Conservation (phyloP, 2,888 invertebrate species). For the Nemapogon koenigi region DNA sequence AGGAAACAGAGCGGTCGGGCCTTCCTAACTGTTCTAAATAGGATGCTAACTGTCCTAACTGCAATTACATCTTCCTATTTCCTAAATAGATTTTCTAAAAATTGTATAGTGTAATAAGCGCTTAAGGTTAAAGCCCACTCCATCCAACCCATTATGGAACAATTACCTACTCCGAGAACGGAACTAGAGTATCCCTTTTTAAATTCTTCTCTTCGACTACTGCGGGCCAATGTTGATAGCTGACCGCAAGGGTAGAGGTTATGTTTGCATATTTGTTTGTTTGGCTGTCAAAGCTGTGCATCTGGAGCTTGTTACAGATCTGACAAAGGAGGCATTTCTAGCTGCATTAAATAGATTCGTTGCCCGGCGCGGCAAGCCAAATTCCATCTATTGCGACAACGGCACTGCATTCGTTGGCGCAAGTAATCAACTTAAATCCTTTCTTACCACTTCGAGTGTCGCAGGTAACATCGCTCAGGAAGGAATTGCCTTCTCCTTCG, state of each 20-base stretch:
- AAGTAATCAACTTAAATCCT: slow-evolving; percentile 5
- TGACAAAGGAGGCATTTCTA: slow-evolving; percentile 15
- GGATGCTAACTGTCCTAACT: no score
- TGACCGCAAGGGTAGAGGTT: slow-evolving; percentile 17
- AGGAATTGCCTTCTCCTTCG: slow-evolving; percentile 13
- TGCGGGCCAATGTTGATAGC: slow-evolving; percentile 9
- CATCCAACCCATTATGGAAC: slow-evolving; percentile 11
- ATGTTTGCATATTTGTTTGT: slow-evolving; percentile 18
- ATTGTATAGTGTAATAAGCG: no score
- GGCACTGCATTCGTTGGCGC: slow-evolving; percentile 17
- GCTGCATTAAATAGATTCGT: slow-evolving; percentile 15
- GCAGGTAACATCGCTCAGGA: slow-evolving; percentile 7
- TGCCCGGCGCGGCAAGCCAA: slow-evolving; percentile 15
- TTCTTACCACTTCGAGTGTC: neutral
- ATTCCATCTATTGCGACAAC: slow-evolving; percentile 18
- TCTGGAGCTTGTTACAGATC: slow-evolving; percentile 17
- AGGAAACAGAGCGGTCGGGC: no score
- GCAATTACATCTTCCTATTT: no score
- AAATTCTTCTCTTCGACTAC: neutral
- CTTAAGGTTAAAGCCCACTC: slow-evolving; percentile 5
- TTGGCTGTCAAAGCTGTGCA: slow-evolving; percentile 18
- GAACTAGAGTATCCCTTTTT: slow-evolving; percentile 5
- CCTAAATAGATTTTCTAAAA: no score
- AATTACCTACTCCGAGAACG: slow-evolving; percentile 1
- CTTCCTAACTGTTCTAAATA: no score